Evolutionary conservation across 1,140 invertebrate genomes (phyloP).

Genomic region (Neodiprion pinetum): DNA sequence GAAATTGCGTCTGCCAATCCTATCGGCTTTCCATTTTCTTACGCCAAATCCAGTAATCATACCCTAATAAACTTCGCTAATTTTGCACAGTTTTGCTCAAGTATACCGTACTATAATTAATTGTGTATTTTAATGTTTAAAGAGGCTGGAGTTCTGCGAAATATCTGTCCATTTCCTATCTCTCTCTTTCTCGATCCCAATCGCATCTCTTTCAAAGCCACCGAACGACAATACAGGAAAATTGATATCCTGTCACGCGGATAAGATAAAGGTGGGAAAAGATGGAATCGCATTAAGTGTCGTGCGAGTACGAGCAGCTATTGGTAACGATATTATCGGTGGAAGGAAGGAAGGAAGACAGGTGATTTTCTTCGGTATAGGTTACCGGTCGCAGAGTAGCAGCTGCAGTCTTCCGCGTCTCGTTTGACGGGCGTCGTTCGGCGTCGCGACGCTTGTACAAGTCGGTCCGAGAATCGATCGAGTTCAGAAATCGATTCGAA

Average conservation of each 20-base stretch:
- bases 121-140: too few species aligned
- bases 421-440: background rate
- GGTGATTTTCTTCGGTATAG: background rate
- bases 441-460: background rate
- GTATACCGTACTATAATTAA: too few species aligned
- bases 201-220: too few species aligned
- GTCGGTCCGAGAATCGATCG: too few species aligned
- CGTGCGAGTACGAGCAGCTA: background rate
- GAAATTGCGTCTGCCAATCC: background rate
- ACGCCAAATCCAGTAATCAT: background rate
- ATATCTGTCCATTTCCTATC: too few species aligned
- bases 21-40: background rate
- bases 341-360: background rate
- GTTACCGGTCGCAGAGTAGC: background rate
- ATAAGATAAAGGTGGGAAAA: too few species aligned
- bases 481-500: background rate
- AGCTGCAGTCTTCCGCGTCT: background rate
- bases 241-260: too few species aligned
- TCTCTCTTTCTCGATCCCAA: too few species aligned
- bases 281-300: background rate
- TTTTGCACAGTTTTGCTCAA: too few species aligned
- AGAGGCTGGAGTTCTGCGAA: too few species aligned
- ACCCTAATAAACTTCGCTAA: too few species aligned
- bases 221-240: too few species aligned
- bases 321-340: conserved; percentile 5